Percentiles rank a stretch among this genome's conserved stretches.
phyloP scores from a whole-genome alignment of 2,888 invertebrate species.

The Tinea semifulvella region DNA sequence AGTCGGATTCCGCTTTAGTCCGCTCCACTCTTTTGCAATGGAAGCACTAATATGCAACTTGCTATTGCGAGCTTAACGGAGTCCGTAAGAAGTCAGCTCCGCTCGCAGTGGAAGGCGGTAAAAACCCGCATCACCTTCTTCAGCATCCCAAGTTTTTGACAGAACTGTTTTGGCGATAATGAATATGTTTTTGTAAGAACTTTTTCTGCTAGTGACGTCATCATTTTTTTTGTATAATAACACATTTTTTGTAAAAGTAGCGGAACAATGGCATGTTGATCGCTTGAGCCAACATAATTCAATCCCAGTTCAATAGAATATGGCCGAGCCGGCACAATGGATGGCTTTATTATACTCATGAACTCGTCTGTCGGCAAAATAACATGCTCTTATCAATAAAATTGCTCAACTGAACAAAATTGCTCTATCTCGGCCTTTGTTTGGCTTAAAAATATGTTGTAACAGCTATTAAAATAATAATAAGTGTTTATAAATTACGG shows the following conservation, averaged over 20 bases:
- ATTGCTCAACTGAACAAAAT: constrained; percentile 7
- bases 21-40: background rate
- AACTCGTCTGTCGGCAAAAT: constrained; percentile 6
- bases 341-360: constrained; percentile 14
- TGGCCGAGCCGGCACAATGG: constrained; percentile 12
- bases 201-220: too few relatives aligned
- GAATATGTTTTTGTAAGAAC: too few relatives aligned
- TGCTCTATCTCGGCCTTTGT: too few relatives aligned
- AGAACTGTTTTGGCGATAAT: too few relatives aligned
- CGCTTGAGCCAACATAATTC: constrained; percentile 14
- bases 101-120: background rate
- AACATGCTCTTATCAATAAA: constrained; percentile 7
- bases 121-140: too few relatives aligned
- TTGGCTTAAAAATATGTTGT: too few relatives aligned
- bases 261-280: constrained; percentile 14
- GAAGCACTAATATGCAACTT: background rate
- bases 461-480: too few relatives aligned
- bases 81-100: background rate
- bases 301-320: constrained; percentile 6
- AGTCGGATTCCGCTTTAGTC: too few relatives aligned
- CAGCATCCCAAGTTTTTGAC: too few relatives aligned
- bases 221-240: background rate
- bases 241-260: background rate
- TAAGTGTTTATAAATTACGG: too few relatives aligned
- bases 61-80: background rate